Evolutionary conservation across 2,113 vertebrate species (phyloP).

Genomic region (Ancistrus triradiatus): DNA sequence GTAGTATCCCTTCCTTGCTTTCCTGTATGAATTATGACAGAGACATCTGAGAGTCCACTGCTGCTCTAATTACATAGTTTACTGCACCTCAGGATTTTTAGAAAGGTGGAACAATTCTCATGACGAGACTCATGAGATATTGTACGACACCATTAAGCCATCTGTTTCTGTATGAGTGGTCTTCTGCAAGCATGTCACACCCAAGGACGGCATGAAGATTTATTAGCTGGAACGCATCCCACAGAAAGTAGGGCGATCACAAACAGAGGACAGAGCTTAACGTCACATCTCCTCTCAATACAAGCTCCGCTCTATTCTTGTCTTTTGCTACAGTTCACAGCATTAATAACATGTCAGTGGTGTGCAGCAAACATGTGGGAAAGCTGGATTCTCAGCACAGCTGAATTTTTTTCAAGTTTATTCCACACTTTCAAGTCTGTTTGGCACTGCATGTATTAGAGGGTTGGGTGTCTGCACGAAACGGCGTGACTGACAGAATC

Average conservation of each 20-base stretch:
- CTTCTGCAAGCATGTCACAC: slow-evolving; percentile 26
- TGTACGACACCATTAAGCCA: slow-evolving; percentile 20
- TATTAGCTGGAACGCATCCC: slow-evolving; percentile 26
- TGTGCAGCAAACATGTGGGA: slow-evolving; percentile 15
- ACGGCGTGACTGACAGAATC: slow-evolving; percentile 64
- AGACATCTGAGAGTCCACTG: background rate
- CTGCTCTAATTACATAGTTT: slow-evolving; percentile 35
- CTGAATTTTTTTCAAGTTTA: slow-evolving; percentile 21
- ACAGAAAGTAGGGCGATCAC: slow-evolving; percentile 15
- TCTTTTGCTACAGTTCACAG: background rate
- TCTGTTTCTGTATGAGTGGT: slow-evolving; percentile 30
- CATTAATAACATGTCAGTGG: slow-evolving; percentile 1
- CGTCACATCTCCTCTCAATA: slow-evolving; percentile 10
- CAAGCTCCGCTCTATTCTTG: background rate
- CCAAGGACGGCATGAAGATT: slow-evolving; percentile 22
- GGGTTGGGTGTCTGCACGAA: slow-evolving; percentile 45
- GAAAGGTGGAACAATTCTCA: slow-evolving; percentile 8
- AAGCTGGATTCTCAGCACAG: background rate
- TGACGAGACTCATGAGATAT: slow-evolving; percentile 17
- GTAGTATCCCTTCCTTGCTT: slow-evolving; percentile 11
- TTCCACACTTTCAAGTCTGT: slow-evolving; percentile 27
- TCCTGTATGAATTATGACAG: slow-evolving; percentile 14
- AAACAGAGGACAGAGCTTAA: slow-evolving; percentile 9
- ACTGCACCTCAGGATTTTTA: background rate
- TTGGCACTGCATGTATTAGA: slow-evolving; percentile 34